Evolutionary conservation across 2,888 invertebrate species (phyloP).

Genomic region (Norana najaformis): DNA sequence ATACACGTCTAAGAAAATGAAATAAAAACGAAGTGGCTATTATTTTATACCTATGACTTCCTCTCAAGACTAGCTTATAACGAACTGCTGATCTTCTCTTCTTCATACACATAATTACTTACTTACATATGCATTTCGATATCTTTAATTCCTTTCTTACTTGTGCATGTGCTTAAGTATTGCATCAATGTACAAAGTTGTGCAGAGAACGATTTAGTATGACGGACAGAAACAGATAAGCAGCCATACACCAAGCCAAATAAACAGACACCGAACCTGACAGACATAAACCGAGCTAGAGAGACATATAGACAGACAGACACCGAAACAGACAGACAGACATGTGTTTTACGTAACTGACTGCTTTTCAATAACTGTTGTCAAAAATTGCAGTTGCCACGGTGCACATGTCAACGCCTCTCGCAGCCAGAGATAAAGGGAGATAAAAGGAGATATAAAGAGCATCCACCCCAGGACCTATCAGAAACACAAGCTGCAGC

Average conservation of each 20-base stretch:
- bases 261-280: too few species aligned
- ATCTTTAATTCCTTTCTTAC: not conserved
- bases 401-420: constrained; percentile 13
- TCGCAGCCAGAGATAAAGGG: constrained; percentile 5
- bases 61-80: too few species aligned
- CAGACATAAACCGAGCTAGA: too few species aligned
- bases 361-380: not conserved
- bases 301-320: not conserved
- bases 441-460: not conserved
- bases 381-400: not conserved
- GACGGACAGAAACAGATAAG: not conserved
- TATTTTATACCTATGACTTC: too few species aligned
- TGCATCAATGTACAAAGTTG: too few species aligned
- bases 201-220: too few species aligned
- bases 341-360: not conserved
- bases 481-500: not conserved
- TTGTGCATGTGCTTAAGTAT: not conserved
- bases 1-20: too few species aligned
- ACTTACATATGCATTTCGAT: not conserved
- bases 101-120: not conserved
- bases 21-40: too few species aligned
- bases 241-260: not conserved
- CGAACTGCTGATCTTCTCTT: too few species aligned
- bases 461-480: not conserved
- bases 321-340: not conserved